phyloP scores from a whole-genome alignment of 2,113 vertebrate species.

The Cyanistes caeruleus region DNA sequence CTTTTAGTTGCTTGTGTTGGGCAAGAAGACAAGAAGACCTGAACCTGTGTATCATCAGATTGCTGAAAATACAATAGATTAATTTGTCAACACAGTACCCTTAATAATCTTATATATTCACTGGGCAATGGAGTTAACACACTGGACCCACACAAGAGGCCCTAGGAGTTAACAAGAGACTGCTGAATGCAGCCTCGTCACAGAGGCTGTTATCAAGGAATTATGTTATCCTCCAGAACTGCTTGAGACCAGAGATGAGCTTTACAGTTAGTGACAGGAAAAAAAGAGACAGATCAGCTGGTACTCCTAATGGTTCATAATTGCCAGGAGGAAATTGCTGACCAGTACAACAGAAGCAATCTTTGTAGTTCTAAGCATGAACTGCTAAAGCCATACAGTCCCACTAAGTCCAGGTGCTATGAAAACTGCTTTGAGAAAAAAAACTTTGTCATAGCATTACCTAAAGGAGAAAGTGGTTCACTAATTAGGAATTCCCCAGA shows the following conservation, averaged over 20 bases:
- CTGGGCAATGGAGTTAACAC: background rate
- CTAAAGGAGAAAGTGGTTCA: background rate
- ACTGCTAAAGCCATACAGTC: background rate
- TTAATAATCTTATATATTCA: background rate
- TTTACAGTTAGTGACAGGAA: background rate
- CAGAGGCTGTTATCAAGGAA: background rate
- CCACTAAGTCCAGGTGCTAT: background rate
- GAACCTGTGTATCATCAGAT: background rate
- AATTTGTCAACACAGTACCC: background rate
- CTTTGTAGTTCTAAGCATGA: background rate
- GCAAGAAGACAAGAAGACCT: background rate
- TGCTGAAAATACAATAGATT: background rate
- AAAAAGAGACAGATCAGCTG: background rate
- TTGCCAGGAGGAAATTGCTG: background rate
- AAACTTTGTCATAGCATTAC: background rate
- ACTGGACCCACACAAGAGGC: background rate
- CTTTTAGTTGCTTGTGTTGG: background rate
- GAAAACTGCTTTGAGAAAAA: background rate
- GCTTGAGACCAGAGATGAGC: background rate
- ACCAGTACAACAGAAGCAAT: background rate
- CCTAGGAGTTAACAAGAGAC: background rate
- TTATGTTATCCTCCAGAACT: background rate
- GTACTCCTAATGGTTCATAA: background rate
- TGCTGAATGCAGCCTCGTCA: background rate
- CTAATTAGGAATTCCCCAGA: background rate